Evolutionary conservation across 2,797 vertebrate genomes (phyloP).

Genomic region (Pampus argenteus): DNA sequence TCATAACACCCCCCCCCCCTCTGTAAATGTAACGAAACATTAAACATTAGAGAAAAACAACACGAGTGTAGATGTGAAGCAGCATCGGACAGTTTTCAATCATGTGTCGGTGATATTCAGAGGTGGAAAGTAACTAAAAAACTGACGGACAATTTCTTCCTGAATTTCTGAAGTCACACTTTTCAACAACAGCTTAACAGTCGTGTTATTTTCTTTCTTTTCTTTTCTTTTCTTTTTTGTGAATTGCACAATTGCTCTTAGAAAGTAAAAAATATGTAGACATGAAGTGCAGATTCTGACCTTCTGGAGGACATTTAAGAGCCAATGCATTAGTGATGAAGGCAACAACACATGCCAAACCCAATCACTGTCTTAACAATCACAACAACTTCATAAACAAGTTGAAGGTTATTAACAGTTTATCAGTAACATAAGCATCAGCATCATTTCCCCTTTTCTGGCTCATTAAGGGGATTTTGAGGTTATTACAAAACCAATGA

Average conservation of each 20-base stretch:
- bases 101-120: neutral
- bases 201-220: constrained; percentile 10
- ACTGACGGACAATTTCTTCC: neutral
- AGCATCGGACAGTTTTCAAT: neutral
- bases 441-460: neutral
- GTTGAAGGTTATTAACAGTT: constrained; percentile 23
- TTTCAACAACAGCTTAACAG: constrained; percentile 6
- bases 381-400: constrained; percentile 6
- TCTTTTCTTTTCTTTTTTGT: no score
- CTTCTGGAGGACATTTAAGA: constrained; percentile 36
- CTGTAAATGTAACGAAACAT: constrained; percentile 7
- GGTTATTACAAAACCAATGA: constrained; percentile 10
- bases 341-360: neutral
- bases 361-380: neutral
- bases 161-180: constrained; percentile 1
- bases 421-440: constrained; percentile 18
- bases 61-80: neutral
- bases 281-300: constrained; percentile 17
- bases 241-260: constrained; percentile 13
- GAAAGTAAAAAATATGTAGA: constrained; percentile 6
- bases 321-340: neutral
- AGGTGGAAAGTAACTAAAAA: neutral
- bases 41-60: constrained; percentile 14
- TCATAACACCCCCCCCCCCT: constrained; percentile 27
- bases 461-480: neutral